Evolutionary conservation across 2,113 vertebrate genomes (phyloP), one percentile per base, ranked within the genome.

Genomic region (Embiotoca jacksoni): DNA sequence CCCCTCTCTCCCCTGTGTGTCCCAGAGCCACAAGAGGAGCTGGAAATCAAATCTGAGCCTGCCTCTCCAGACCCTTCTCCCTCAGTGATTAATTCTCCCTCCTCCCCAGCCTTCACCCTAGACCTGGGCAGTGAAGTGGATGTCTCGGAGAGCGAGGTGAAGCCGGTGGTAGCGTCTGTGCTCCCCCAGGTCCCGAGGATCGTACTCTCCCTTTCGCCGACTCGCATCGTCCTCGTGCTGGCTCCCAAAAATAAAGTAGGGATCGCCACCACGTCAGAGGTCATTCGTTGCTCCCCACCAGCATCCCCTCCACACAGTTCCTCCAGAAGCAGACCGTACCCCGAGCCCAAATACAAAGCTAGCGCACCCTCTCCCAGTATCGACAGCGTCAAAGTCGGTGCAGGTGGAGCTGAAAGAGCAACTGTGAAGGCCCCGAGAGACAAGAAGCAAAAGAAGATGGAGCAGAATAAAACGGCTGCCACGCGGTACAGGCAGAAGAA

Each of bases 391-490:
- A 83, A 76, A 35, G 58, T 72, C 2, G 65, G 65, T 6, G 57
- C 46, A 10, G 46, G 23, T 11, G 82, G 70, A 37, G 64, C 77
- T 30, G 81, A 86, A 7, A 41, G 47, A 44, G 6, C 35, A 35
- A 1, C 63, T 14, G 2, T 41, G 5, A 93, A 90, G 60, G 32
- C 82, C 0, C 72, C 88, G 1, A 93, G 59, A 54, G 82, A 97
- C 77, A 98, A 97, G 82, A 99, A 97, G 11, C 31, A 94, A 2
- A 98, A 97, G 79, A 99, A 99, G 88, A 99, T 98, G 97, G 96
- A 97, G 86, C 97, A 99, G 88, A 99, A 99, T 69, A 98, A 98
- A 91, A 98, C 97, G 0, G 97, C 97, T 23, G 97, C 97, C 39
- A 97, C 96, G 0, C 93, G 97, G 0, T 99, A 99, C 82, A 87